Evolutionary conservation across 2,888 invertebrate species (phyloP), one percentile per base, ranked within the genome.

Genomic region (Meghimatium bilineatum): DNA sequence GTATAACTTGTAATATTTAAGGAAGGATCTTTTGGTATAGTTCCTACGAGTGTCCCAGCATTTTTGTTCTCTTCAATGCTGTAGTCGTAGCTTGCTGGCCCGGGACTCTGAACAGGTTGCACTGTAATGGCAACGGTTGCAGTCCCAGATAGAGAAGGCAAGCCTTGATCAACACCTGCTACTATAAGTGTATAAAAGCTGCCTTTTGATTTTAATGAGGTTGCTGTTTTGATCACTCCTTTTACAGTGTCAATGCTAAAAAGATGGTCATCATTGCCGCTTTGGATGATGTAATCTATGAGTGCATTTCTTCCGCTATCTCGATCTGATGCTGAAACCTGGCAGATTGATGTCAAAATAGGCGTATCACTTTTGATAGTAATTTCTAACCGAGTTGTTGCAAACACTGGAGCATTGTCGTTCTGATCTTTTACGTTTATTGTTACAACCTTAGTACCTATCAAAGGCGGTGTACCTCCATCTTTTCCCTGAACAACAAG

Each of bases 201-300:
- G 1, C 26, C 36, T 8, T 85, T 82, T 80, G 91, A 90, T 81
- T 91, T 90, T 6, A 90, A 78, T 2, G 83, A 80, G 2, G 82
- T 85, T 10, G 78, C 80, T 10, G 89, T 87, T 23, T 83, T 82
- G 14, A 92, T 83, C 6, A 79, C 85, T 12, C 92, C 92, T 20
- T 87, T 86, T 12, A 71, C 56, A 0, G 84, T 36, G 80, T 89
- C 89, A 34, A 92, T 87, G 10, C 79, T 74, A 85, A 92, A 92
- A 17, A 85, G 66, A 17, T 80, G 38, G 3, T 80, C 81, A 2
- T 87, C 88, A 80, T 89, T 89, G 23, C 91, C 90, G 26, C 87
- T 81, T 10, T 79, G 80, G 8, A 91, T 88, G 6, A 83, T 80
- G 78, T 91, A 92, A 6, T 85, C 85, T 2, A 92, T 56, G 1